phyloP scores from a whole-genome alignment of 2,797 vertebrate species.

The Cirrhinus mrigala region DNA sequence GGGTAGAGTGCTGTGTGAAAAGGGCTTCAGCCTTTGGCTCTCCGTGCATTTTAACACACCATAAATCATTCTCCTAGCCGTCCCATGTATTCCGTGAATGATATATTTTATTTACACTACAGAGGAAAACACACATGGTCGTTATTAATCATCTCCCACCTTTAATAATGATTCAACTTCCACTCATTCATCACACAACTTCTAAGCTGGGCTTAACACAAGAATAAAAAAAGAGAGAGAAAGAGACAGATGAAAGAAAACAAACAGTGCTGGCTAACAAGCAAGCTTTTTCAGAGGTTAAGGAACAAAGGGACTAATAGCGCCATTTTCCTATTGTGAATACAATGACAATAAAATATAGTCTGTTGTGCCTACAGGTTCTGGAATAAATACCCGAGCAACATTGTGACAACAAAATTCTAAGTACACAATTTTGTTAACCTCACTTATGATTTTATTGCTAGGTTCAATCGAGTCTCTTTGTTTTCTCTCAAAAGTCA shows the following conservation, averaged over 20 bases:
- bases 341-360: constrained; percentile 62
- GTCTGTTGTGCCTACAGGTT: constrained; percentile 23
- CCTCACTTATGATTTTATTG: constrained; percentile 61
- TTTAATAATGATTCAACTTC: constrained; percentile 90
- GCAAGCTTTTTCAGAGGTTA: constrained; percentile 67
- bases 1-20: constrained; percentile 81
- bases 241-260: constrained; percentile 72
- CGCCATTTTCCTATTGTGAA: constrained; percentile 72
- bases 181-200: constrained; percentile 84
- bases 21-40: constrained; percentile 83
- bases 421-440: constrained; percentile 61
- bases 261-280: constrained; percentile 79
- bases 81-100: constrained; percentile 85
- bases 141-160: constrained; percentile 91
- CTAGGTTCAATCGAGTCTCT: constrained; percentile 70
- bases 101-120: constrained; percentile 94
- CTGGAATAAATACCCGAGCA: constrained; percentile 10
- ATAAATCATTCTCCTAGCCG: constrained; percentile 84
- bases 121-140: constrained; percentile 86
- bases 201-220: constrained; percentile 77
- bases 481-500: constrained; percentile 75
- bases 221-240: constrained; percentile 60
- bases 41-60: constrained; percentile 83
- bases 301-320: constrained; percentile 68
- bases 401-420: not conserved